These are phyloP conservation scores for Planiliza haematocheilus DNA, from an alignment of 2,113 vertebrate genomes.

Conservation along the genomic window DNA sequence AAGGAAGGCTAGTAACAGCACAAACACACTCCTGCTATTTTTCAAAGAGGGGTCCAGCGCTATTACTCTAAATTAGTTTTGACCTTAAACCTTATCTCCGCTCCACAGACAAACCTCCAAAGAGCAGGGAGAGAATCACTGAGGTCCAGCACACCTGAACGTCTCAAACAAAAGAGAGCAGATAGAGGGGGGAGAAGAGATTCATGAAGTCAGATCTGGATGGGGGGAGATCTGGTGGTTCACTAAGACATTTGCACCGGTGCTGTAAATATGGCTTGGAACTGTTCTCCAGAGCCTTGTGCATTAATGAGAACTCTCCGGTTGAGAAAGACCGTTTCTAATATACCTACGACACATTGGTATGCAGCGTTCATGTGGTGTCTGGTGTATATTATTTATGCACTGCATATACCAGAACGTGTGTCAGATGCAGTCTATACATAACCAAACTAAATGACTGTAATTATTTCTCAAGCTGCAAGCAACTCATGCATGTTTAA, in stretches of 20 bases:
- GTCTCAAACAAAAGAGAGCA: constrained; percentile 67
- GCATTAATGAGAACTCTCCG: too few relatives aligned
- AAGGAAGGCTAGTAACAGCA: too few relatives aligned
- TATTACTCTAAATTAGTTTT: constrained; percentile 40
- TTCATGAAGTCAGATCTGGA: too few relatives aligned
- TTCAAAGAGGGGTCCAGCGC: background rate
- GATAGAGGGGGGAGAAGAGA: constrained; percentile 30
- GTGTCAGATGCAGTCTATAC: constrained; percentile 9
- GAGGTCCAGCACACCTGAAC: constrained; percentile 76
- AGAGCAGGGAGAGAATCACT: constrained; percentile 37
- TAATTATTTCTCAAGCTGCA: constrained; percentile 35
- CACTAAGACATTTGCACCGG: too few relatives aligned
- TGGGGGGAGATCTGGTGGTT: too few relatives aligned
- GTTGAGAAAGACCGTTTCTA: too few relatives aligned
- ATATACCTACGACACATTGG: too few relatives aligned
- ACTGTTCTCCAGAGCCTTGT: too few relatives aligned
- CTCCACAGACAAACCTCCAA: constrained; percentile 37
- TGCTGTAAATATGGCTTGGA: too few relatives aligned
- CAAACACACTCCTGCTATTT: too few relatives aligned
- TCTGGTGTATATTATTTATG: constrained; percentile 17
- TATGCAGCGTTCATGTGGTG: background rate
- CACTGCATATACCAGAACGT: background rate
- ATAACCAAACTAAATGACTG: constrained; percentile 4
- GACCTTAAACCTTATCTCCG: constrained; percentile 36
- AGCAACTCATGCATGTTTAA: constrained; percentile 18